phyloP scores from a whole-genome alignment of 2,888 invertebrate genomes.

The Tortrix viridana region DNA sequence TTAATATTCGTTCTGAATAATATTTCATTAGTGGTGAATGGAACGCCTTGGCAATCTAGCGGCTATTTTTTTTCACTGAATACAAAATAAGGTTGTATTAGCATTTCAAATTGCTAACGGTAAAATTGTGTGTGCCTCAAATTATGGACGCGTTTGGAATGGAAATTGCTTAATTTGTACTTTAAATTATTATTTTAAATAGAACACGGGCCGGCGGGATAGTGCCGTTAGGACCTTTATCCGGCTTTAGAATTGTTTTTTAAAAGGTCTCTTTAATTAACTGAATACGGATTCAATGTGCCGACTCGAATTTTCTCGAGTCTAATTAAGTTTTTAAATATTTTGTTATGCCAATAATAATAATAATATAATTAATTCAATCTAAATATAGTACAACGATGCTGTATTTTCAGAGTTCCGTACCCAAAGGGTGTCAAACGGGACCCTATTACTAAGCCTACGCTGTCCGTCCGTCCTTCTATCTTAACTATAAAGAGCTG shows the following conservation, averaged over 20 bases:
- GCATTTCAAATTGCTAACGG: constrained; percentile 36
- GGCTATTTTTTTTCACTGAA: constrained; percentile 36
- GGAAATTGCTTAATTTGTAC: constrained; percentile 28
- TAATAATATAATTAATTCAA: too few relatives aligned
- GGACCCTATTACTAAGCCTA: too few relatives aligned
- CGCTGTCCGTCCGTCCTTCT: too few relatives aligned
- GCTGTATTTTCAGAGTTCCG: too few relatives aligned
- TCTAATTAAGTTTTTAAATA: too few relatives aligned
- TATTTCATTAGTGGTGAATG: constrained; percentile 43
- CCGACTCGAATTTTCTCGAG: not conserved
- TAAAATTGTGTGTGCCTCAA: constrained; percentile 36
- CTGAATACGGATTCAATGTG: not conserved
- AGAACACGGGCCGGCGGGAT: constrained; percentile 2
- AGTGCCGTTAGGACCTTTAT: not conserved
- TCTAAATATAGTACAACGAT: too few relatives aligned
- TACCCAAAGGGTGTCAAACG: too few relatives aligned
- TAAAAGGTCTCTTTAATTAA: not conserved
- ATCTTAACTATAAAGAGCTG: too few relatives aligned
- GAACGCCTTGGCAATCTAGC: constrained; percentile 30
- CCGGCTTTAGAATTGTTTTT: not conserved
- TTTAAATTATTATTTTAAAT: constrained; percentile 34
- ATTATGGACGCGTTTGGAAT: constrained; percentile 34
- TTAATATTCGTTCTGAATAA: constrained; percentile 46
- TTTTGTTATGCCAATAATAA: too few relatives aligned
- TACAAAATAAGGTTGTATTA: constrained; percentile 34